These are phyloP conservation scores for Tangachromis dhanisi DNA, from an alignment of 2,113 vertebrate species.

Conservation along the genomic window DNA sequence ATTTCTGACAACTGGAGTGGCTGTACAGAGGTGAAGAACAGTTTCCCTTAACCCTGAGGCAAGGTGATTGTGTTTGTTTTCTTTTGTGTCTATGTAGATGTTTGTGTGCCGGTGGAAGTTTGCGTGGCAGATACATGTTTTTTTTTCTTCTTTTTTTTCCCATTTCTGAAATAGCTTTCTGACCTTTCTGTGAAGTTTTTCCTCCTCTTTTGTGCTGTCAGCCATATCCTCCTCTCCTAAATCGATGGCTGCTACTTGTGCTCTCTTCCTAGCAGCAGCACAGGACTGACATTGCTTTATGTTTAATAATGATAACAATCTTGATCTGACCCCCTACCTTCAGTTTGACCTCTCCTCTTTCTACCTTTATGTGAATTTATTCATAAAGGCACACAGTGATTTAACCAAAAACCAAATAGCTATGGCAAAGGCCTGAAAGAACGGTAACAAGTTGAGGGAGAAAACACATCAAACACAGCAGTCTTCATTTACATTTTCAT, in stretches of 20 bases:
- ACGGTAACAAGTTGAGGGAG: conserved; percentile 49
- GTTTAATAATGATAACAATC: conserved; percentile 23
- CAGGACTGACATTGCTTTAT: conserved; percentile 15
- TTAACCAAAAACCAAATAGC: conserved; percentile 59
- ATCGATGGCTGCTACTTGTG: conserved; percentile 30
- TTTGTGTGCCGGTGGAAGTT: neutral
- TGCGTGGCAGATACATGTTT: neutral
- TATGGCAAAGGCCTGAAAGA: conserved; percentile 42
- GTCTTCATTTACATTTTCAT: conserved; percentile 76
- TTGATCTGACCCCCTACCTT: neutral
- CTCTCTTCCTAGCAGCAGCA: neutral
- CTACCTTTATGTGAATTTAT: neutral
- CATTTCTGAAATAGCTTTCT: conserved; percentile 48
- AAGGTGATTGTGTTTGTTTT: conserved; percentile 6
- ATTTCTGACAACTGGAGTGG: neutral
- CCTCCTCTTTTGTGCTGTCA: conserved; percentile 37
- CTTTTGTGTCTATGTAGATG: neutral
- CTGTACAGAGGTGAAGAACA: neutral
- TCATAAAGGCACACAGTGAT: conserved; percentile 50
- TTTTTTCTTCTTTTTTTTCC: neutral
- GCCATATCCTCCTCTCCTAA: conserved; percentile 33
- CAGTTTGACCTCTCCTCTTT: neutral
- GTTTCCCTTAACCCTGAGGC: conserved; percentile 19
- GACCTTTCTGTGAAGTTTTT: conserved; percentile 52
- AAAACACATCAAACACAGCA: conserved; percentile 41